Evolutionary conservation across 2,113 vertebrate genomes (phyloP), one percentile per base, ranked within the genome.

Genomic region (Passer montanus): DNA sequence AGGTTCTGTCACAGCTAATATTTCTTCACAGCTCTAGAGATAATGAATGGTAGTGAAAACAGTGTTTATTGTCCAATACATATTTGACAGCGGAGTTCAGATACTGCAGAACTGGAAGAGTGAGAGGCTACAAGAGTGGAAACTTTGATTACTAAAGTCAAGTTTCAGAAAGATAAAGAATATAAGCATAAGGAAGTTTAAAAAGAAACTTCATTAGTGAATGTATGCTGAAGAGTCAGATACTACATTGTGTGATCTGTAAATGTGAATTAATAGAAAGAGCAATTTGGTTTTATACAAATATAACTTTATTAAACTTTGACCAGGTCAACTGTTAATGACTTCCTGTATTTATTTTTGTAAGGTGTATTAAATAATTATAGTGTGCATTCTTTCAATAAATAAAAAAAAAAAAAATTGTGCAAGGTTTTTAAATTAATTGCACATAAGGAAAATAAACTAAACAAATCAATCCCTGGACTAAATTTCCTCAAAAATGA

Each of bases 1-100:
- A 94, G 33, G 26, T 92, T 77, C 56, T 88, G 70, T 84, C 83
- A 86, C 46, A 89, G 46, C 28, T 87, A 95, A 77, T 74, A 84
- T 63, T 81, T 84, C 37, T 84, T 46, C 50, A 77, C 50, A 62
- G 43, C 87, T 81, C 22, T 58, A 70, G 30, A 60, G 20, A 55
- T 60, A 94, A 86, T 68, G 67, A 87, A 70, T 50, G 15, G 19
- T 75, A 78, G n/a, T 50, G 55, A 83, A 82, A 70, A 35, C 30
- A 10, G 18, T 84, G 69, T 82, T 89, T 82, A 67, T 75, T 75
- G 21, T 75, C 87, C 44, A 84, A 75, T 63, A 81, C 11, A 19
- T 33, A 47, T 68, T 89, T 90, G 59, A 79, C 27, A 80, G 35
- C 22, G 1, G 31, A 59, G 13, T 81, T 87, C 47, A 84, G 41